Evolutionary conservation across 2,113 vertebrate species (phyloP), one percentile per base, ranked within the genome.

Genomic region (Tamias sibiricus): DNA sequence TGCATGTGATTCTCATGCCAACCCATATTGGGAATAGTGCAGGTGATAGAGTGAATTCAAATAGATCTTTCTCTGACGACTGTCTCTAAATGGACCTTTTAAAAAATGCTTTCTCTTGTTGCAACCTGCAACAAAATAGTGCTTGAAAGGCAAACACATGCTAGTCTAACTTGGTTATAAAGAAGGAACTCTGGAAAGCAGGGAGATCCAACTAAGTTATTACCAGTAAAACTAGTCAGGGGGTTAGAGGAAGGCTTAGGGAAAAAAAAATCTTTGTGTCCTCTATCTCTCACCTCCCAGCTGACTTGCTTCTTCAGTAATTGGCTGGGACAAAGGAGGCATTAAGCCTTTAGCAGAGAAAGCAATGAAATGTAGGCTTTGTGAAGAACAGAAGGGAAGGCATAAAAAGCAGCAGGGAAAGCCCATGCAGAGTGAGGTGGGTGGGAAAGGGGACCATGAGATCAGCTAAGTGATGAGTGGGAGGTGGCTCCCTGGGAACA

Each of bases 241-340:
- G 40, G 14, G 6, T 30, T 82, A 66, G 28, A 90, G 26, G 57
- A 93, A 95, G 81, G 17, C 35, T 91, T 90, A 77, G 10, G 22
- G 12, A 49, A 77, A 91, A 79, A 91, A 77, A 85, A 69, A 74
- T 14, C 20, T 72, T 47, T 90, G 28, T 87, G 42, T 81, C 40
- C 28, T 64, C 9, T 74, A 8, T 83, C 14, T 90, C 47, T 92
- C 68, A 92, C 19, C 35, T 95, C 28, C 35, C 8, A 86, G 24
- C 84, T 92, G 47, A 64, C 37, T 88, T 84, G 4, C 32, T 88
- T 94, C 85, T 77, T 96, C 47, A n/a, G 26, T 90, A 95, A 92
- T 66, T 95, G 68, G 20, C 28, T 84, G 37, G 30, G 57, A 90
- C 19, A 94, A 92, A 77, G 40, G 44, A 72, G 79, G 54, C 30